These are phyloP conservation scores for Scaptomyza graminum DNA, from an alignment of 1,140 invertebrate genomes.

Conservation along the genomic window DNA sequence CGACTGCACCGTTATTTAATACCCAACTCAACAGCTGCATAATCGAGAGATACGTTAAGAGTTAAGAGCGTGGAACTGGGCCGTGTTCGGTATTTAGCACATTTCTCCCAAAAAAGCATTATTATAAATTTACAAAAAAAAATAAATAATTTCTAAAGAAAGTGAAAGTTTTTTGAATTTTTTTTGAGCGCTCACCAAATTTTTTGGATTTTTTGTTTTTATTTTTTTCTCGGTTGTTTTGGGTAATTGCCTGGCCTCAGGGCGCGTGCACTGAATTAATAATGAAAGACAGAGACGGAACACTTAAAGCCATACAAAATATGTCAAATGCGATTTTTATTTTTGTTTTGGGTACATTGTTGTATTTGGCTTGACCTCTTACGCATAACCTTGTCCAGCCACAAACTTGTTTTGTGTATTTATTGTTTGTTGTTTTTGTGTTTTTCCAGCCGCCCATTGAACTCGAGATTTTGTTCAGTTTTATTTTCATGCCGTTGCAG, in stretches of 20 bases:
- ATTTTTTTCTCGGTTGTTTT: not conserved
- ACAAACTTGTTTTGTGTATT: slow-evolving; percentile 53
- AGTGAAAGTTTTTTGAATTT: slow-evolving; percentile 65
- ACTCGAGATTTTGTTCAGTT: not conserved
- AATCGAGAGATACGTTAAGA: slow-evolving; percentile 16
- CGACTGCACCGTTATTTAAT: slow-evolving; percentile 74
- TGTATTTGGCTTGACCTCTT: not conserved
- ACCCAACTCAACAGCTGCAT: slow-evolving; percentile 41
- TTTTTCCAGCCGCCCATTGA: slow-evolving; percentile 32
- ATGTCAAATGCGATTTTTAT: slow-evolving; percentile 5
- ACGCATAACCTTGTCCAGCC: slow-evolving; percentile 45
- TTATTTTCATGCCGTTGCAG: slow-evolving; percentile 22
- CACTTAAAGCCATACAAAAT: not conserved
- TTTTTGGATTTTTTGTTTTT: slow-evolving; percentile 13
- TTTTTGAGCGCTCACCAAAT: not conserved
- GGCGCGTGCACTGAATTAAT: slow-evolving; percentile 14
- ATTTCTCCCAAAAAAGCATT: slow-evolving; percentile 49
- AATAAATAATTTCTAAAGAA: slow-evolving; percentile 70
- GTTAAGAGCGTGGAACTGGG: slow-evolving; percentile 11
- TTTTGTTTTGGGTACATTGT: not conserved
- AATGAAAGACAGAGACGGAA: not conserved
- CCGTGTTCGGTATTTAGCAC: slow-evolving; percentile 65
- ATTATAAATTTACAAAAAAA: slow-evolving; percentile 51
- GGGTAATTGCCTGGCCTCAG: slow-evolving; percentile 17
- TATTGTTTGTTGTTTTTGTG: slow-evolving; percentile 2